Evolutionary conservation across 2,888 invertebrate species (phyloP).

Genomic region (Azorinus chamasolen): DNA sequence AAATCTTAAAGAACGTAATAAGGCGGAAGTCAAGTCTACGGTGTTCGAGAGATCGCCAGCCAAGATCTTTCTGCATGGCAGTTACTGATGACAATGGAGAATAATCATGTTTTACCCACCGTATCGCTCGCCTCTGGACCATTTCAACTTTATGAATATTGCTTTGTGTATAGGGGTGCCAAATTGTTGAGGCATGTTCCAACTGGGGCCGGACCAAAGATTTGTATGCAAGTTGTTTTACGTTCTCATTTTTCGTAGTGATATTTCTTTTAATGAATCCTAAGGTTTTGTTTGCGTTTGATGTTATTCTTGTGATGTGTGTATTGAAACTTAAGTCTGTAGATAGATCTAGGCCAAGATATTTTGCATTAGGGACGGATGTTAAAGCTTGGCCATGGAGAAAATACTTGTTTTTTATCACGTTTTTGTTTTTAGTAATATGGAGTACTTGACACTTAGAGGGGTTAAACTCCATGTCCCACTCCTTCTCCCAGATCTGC

Average conservation of each 20-base stretch:
- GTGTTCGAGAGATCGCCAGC: constrained; percentile 17
- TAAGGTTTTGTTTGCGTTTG: constrained; percentile 26
- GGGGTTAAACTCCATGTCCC: constrained; percentile 28
- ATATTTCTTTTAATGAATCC: constrained; percentile 30
- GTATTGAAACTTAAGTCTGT: constrained; percentile 19
- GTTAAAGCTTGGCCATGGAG: constrained; percentile 24
- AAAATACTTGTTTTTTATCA: constrained; percentile 2
- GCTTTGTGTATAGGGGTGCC: constrained; percentile 7
- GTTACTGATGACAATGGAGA: constrained; percentile 11
- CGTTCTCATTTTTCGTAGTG: constrained; percentile 4
- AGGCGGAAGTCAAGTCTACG: constrained; percentile 9
- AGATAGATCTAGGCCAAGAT: constrained; percentile 21
- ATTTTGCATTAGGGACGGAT: constrained; percentile 4
- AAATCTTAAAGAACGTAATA: constrained; percentile 19
- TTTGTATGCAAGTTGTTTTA: constrained; percentile 17
- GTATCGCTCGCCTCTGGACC: constrained; percentile 12
- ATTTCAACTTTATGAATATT: constrained; percentile 12
- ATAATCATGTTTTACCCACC: constrained; percentile 12
- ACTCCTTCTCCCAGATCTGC: constrained; percentile 9
- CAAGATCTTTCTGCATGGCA: constrained; percentile 20
- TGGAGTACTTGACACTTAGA: constrained; percentile 31
- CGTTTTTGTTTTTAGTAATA: constrained; percentile 4
- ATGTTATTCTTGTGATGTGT: constrained; percentile 17
- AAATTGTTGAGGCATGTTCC: constrained; percentile 21
- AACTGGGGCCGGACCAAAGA: constrained; percentile 16